These are phyloP conservation scores for Sarcophilus harrisii DNA, from an alignment of 2,797 vertebrate genomes.

Conservation along the genomic window DNA sequence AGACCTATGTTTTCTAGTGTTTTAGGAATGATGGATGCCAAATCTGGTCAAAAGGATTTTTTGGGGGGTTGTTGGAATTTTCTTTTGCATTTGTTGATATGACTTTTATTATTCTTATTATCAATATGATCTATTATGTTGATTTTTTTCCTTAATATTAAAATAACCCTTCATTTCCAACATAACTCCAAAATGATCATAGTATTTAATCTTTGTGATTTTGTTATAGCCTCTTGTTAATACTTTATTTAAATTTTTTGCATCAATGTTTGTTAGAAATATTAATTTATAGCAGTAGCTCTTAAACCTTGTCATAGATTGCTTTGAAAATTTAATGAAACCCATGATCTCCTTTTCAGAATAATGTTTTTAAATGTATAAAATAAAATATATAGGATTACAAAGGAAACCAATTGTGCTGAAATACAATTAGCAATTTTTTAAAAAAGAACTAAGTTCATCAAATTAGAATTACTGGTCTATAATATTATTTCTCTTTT, in stretches of 20 bases:
- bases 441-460: not conserved
- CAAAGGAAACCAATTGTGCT: not conserved
- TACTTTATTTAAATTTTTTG: not conserved
- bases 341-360: too few species aligned
- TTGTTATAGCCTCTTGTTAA: not conserved
- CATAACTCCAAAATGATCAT: not conserved
- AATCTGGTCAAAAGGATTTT: too few species aligned
- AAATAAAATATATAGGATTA: not conserved
- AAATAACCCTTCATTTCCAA: not conserved
- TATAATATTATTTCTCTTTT: not conserved
- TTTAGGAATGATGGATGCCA: too few species aligned
- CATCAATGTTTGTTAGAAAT: not conserved
- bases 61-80: too few species aligned
- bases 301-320: not conserved
- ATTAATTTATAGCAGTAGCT: not conserved
- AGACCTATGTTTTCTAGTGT: too few species aligned
- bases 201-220: not conserved
- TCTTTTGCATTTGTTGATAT: too few species aligned
- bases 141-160: not conserved
- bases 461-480: not conserved
- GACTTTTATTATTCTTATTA: too few species aligned
- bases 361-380: not conserved
- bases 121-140: not conserved
- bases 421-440: not conserved
- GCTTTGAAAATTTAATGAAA: not conserved